phyloP scores from a whole-genome alignment of 2,797 vertebrate species.

The Spinus olivaceus region DNA sequence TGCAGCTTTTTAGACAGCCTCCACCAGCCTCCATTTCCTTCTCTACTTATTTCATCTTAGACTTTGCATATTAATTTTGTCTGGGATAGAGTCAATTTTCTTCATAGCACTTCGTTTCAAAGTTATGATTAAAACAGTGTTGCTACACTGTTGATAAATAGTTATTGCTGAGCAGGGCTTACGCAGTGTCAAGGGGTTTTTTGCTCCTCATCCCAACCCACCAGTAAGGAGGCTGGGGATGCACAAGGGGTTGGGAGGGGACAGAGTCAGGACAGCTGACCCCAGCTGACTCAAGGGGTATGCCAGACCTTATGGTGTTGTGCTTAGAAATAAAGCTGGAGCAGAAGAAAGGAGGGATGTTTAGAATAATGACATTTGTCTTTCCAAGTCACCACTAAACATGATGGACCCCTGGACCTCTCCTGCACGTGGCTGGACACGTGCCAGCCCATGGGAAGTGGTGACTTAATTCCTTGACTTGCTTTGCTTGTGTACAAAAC shows the following conservation, averaged over 20 bases:
- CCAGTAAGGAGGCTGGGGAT: accelerated
- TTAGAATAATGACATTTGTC: accelerated
- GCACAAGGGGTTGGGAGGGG: not conserved
- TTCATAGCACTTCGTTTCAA: not conserved
- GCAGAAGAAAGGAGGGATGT: not conserved
- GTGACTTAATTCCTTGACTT: not conserved
- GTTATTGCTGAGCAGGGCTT: not conserved
- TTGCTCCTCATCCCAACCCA: not conserved
- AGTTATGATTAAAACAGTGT: not conserved
- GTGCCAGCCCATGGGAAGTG: not conserved
- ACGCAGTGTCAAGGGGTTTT: not conserved
- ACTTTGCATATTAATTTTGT: not conserved
- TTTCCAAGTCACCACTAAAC: accelerated
- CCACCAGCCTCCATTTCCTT: not conserved
- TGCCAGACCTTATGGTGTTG: not conserved
- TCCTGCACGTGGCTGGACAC: not conserved
- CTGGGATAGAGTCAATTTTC: not conserved
- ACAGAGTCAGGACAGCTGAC: not conserved
- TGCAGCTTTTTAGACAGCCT: not conserved
- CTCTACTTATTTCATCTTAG: not conserved
- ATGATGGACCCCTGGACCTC: not conserved
- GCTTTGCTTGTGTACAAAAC: accelerated
- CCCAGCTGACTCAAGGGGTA: not conserved
- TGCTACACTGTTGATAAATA: not conserved
- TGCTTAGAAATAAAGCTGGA: not conserved